These are phyloP conservation scores for Epinephelus fuscoguttatus DNA, from an alignment of 2,113 vertebrate species.

Conservation along the genomic window DNA sequence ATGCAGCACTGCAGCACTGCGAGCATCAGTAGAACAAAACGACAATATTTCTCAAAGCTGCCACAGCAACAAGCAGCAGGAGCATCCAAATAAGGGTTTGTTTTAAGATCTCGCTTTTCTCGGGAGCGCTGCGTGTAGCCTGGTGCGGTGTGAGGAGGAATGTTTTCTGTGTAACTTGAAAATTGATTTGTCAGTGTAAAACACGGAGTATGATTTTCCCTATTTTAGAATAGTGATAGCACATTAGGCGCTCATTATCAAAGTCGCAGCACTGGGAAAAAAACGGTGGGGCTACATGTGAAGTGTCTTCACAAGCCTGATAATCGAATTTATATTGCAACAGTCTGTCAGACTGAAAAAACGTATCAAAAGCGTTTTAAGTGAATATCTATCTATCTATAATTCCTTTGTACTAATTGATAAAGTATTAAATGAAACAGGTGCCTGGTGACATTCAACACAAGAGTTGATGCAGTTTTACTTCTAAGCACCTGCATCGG, in stretches of 20 bases:
- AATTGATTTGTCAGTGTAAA: constrained; percentile 12
- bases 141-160: constrained; percentile 16
- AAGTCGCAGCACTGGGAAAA: constrained; percentile 20
- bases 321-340: neutral
- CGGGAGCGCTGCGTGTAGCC: neutral
- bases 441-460: neutral
- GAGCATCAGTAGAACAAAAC: constrained; percentile 70
- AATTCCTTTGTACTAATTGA: neutral
- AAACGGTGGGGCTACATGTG: neutral
- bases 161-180: constrained; percentile 10
- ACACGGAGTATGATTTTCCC: neutral
- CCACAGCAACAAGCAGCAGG: constrained; percentile 53
- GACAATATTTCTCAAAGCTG: constrained; percentile 67
- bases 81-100: constrained; percentile 53
- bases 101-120: constrained; percentile 47
- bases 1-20: constrained; percentile 68
- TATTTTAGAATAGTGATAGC: constrained; percentile 4
- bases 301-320: constrained; percentile 1
- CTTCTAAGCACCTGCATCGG: neutral
- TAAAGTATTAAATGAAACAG: constrained; percentile 5
- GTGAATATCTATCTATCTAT: neutral
- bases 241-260: constrained; percentile 30
- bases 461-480: neutral
- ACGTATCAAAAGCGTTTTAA: neutral
- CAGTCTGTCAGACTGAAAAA: neutral